Evolutionary conservation across 2,888 invertebrate genomes (phyloP).

Genomic region (Plusia festucae): DNA sequence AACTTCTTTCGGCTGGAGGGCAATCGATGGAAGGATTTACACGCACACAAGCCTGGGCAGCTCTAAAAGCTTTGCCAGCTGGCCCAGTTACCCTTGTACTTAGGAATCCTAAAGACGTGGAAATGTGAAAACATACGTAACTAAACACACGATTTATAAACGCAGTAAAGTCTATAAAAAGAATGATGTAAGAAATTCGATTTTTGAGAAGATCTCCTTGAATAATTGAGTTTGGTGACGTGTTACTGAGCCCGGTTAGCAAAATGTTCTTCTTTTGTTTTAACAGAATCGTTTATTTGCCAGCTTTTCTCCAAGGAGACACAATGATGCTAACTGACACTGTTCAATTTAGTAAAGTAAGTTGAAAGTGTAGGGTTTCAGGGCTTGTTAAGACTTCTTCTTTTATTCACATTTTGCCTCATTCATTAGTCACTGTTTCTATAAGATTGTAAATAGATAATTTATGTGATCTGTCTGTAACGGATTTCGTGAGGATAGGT

Average conservation of each 20-base stretch:
- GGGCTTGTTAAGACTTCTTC: slow-evolving; percentile 55
- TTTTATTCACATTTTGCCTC: slow-evolving; percentile 64
- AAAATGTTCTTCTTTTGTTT: no score
- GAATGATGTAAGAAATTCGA: slow-evolving; percentile 38
- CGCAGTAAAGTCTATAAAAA: slow-evolving; percentile 28
- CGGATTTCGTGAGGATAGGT: slow-evolving; percentile 56
- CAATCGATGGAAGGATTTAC: slow-evolving; percentile 94
- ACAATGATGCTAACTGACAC: slow-evolving; percentile 66
- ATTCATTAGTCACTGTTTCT: slow-evolving; percentile 68
- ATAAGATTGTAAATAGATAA: slow-evolving; percentile 62
- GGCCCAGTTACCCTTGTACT: slow-evolving; percentile 93
- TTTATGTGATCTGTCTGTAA: slow-evolving; percentile 57
- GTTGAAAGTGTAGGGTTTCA: slow-evolving; percentile 55
- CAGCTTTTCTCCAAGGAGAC: slow-evolving; percentile 63
- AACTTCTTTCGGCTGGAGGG: slow-evolving; percentile 95
- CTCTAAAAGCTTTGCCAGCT: slow-evolving; percentile 96
- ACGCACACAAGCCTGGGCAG: slow-evolving; percentile 98
- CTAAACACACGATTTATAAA: slow-evolving; percentile 27
- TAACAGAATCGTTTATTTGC: slow-evolving; percentile 67
- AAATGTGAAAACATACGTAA: slow-evolving; percentile 25
- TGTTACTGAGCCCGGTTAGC: slow-evolving; percentile 63
- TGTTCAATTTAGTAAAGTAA: slow-evolving; percentile 68
- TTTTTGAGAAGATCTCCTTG: slow-evolving; percentile 52
- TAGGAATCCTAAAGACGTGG: slow-evolving; percentile 74
- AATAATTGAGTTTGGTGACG: slow-evolving; percentile 63